Base-by-base conservation (phyloP, 2,797 vertebrate genomes). In the Carduelis carduelis region DNA sequence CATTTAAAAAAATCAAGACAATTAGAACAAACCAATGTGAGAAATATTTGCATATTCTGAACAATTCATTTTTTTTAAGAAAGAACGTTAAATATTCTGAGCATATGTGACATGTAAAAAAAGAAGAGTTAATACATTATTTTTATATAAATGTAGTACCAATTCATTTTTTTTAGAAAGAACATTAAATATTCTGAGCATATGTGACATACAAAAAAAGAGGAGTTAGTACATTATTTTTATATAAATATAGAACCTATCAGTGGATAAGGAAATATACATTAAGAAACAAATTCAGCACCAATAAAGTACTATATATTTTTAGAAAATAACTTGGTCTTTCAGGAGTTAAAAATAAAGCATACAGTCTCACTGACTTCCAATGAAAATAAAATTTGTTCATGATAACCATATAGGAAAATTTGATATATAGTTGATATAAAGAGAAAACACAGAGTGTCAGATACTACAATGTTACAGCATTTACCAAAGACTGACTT, bases 341-440 rank as follows among this genome's bases (percentile, higher is more conserved):
- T 89, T 74, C 23, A 91, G 26, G 43, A 80, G 47, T 79, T 90
- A 93, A 95, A 92, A 89, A 82, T 28, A 57, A 92, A 86, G n/a
- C 37, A 50, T 3, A 26, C 8, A 35, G 30, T 71, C 27, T 75
- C 13, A 14, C 12, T 57, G n/a, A 81, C 13, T 66, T 86, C 23
- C 23, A 21, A 34, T 20, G 55, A 79, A 87, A 81, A 57, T 35
- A 71, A 71, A 22, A 61, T 59, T 57, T 60, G 35, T 24, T 86
- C 75, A 49, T 43, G 19, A 39, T 35, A 61, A 44, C 39, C 34
- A 83, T 27, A 75, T 10, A 85, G 49, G 78, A 83, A 68, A 80
- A 53, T 8, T 28, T 78, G 15, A 86, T 64, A 86, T 66, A 34
- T 16, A 37, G 11, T 44, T 69, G 34, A 82, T 56, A 60, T 7